Conservation (phyloP, 2,113 vertebrate species). For the Alligator sinensis region DNA sequence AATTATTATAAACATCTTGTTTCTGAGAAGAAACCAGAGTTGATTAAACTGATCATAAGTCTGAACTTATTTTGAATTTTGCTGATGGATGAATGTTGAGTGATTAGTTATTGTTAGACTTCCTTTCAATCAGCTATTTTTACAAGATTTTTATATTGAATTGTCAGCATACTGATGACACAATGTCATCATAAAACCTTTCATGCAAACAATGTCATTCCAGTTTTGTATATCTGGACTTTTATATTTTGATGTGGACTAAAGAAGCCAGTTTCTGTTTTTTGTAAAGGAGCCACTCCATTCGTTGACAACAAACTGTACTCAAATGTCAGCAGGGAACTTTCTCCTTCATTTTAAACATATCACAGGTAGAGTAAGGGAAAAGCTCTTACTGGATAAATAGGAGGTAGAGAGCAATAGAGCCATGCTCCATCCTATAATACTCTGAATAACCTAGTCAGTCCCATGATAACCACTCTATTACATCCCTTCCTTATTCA, state of each 20-base stretch:
- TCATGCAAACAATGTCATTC: background rate
- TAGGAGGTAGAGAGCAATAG: background rate
- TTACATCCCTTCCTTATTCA: background rate
- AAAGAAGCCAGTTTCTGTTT: background rate
- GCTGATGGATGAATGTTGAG: background rate
- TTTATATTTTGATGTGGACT: background rate
- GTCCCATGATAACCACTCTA: background rate
- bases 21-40: background rate
- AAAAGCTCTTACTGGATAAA: background rate
- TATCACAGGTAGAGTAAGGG: background rate
- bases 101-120: background rate
- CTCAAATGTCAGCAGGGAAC: background rate
- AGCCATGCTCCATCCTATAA: background rate
- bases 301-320: background rate
- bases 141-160: background rate
- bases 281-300: background rate
- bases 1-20: background rate
- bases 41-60: background rate
- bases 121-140: background rate
- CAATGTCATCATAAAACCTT: background rate
- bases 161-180: background rate
- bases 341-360: background rate
- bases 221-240: background rate
- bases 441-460: background rate
- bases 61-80: background rate